These are phyloP conservation scores for Cyprinella venusta DNA, from an alignment of 2,797 vertebrate genomes.

Conservation along the genomic window DNA sequence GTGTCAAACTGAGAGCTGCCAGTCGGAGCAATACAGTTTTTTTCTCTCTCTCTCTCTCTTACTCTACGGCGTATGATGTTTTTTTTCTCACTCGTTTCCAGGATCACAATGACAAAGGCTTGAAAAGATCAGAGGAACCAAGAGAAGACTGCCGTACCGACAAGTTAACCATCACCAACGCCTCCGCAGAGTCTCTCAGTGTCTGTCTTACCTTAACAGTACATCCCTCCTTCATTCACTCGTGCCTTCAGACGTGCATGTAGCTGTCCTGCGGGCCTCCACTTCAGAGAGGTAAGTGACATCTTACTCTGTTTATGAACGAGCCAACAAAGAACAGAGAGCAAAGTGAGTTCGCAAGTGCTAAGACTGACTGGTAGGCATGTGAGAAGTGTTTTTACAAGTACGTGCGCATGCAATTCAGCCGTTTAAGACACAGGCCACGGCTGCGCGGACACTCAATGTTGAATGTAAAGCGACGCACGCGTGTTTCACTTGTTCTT, in stretches of 20 bases:
- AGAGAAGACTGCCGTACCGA: slow-evolving; percentile 61
- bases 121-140: slow-evolving; percentile 59
- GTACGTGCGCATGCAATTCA: slow-evolving; percentile 1
- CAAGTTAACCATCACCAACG: slow-evolving; percentile 60
- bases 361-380: neutral
- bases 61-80: slow-evolving; percentile 47
- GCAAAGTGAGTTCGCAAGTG: neutral
- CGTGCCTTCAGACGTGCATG: slow-evolving; percentile 55
- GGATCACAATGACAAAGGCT: slow-evolving; percentile 74
- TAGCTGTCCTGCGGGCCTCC: slow-evolving; percentile 1
- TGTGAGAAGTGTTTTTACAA: neutral
- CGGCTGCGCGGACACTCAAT: neutral
- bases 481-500: neutral
- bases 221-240: slow-evolving; percentile 51
- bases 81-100: slow-evolving; percentile 70
- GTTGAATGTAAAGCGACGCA: neutral
- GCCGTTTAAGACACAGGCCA: slow-evolving; percentile 2
- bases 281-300: slow-evolving; percentile 30
- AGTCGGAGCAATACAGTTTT: slow-evolving; percentile 51
- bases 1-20: slow-evolving; percentile 64
- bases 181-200: slow-evolving; percentile 49
- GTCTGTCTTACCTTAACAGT: slow-evolving; percentile 43
- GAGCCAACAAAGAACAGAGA: neutral
- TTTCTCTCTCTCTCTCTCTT: slow-evolving; percentile 44
- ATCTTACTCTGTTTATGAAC: slow-evolving; percentile 20